Base-by-base conservation (phyloP, 53 echinoderm and acorn worm species). In the Crossaster papposus region DNA sequence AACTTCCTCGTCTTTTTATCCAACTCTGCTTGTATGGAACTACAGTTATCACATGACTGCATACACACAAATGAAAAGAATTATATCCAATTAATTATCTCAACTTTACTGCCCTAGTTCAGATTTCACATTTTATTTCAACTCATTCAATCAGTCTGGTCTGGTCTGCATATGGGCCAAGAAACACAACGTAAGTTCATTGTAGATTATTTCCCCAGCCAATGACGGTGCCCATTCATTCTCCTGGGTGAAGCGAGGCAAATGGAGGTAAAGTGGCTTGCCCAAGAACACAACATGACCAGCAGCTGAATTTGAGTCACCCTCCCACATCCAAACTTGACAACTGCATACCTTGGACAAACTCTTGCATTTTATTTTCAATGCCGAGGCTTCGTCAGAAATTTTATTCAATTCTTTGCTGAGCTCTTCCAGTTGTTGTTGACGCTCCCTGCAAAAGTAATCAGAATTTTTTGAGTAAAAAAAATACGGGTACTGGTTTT, bases 341-440 rank as follows among this genome's bases (percentile, higher is more conserved):
- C 4, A 0, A 30, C 28, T 74, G 13, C 75, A 36, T 62, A 87
- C 87, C 87, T 87, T 74, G 75, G 74, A 15, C 38, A 76, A 35
- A 22, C 36, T 81, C 78, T 95, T 98, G 36, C 94, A 92, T 72
- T 96, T 94, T 22, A 89, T 89, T 91, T 82, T 96, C 78, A 98
- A 83, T 63, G 80, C 83, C 36, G 78, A 82, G 0, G 95, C 94
- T 80, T 98, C 98, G 24, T 98, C 98, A 1, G 95, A 93, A 51
- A 98, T 92, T 75, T 93, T 98, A 13, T 87, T 89, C n/a, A 98
- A 81, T 83, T 96, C 98, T 92, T 94, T 98, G 38, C 90, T 94
- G 37, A 98, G 79, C 77, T 98, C 98, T 76, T 98, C 96, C 18
- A 98, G 81, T 62, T 98, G 98, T 85, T 98, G 98, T 75, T 98